Evolutionary conservation across 2,113 vertebrate species (phyloP).

Genomic region (Sisor rabdophorus): DNA sequence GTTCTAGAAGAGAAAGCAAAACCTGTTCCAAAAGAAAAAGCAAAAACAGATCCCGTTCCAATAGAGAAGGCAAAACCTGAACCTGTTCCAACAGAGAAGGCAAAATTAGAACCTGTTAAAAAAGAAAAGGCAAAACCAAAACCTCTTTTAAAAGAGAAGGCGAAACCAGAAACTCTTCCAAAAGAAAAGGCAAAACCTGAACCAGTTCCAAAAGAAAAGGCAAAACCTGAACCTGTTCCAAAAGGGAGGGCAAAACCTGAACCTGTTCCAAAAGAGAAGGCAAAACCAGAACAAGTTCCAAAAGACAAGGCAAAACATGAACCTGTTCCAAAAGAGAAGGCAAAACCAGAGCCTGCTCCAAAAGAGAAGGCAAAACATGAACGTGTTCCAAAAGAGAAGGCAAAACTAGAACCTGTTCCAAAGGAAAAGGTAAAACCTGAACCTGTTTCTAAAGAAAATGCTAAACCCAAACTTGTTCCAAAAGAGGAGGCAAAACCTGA

Average conservation of each 20-base stretch:
- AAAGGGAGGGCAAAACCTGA: constrained; percentile 29
- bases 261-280: neutral
- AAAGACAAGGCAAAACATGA: constrained; percentile 39
- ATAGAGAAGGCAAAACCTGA: constrained; percentile 41
- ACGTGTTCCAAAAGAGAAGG: neutral
- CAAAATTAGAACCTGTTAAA: neutral
- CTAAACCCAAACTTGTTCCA: neutral
- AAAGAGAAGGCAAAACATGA: constrained; percentile 43
- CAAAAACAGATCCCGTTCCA: neutral
- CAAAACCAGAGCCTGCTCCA: constrained; percentile 1
- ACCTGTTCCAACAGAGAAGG: constrained; percentile 2
- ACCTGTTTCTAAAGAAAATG: neutral
- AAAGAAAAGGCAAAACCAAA: constrained; percentile 44
- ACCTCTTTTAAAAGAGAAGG: neutral
- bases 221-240: neutral
- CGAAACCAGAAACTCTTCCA: no score
- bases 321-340: constrained; percentile 4
- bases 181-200: neutral
- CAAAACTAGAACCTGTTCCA: no score
- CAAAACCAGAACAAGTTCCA: neutral
- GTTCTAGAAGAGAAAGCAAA: no score
- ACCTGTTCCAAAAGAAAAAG: constrained; percentile 23
- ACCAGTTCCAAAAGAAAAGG: neutral
- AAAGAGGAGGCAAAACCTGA: constrained; percentile 29
- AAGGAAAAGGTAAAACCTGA: neutral